A percentile compares a stretch with the other conserved stretches of the same genome.
Conservation (phyloP, 2,113 vertebrate species). For the Prinia subflava region DNA sequence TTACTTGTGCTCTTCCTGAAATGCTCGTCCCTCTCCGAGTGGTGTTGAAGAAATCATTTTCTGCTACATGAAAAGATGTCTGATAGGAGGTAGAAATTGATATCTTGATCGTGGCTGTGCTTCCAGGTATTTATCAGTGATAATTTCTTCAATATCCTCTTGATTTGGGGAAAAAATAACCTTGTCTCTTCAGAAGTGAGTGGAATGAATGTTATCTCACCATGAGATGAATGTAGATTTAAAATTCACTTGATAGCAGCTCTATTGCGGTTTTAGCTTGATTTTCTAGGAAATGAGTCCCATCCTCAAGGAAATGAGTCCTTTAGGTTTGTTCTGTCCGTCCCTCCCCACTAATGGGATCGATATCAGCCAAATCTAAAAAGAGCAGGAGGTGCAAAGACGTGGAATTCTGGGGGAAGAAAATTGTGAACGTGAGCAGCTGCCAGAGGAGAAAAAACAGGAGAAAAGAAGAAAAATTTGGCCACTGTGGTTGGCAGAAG, state of each 20-base stretch:
- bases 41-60: neutral
- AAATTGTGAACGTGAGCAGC: fast-evolving
- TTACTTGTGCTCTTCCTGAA: neutral
- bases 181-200: neutral
- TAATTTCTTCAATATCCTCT: conserved; percentile 53
- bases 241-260: conserved; percentile 3
- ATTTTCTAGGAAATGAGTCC: conserved; percentile 44
- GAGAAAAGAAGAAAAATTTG: neutral
- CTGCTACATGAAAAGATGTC: neutral
- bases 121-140: neutral
- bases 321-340: neutral
- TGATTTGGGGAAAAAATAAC: conserved; percentile 32
- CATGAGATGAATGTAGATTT: neutral
- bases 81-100: neutral
- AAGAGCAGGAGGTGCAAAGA: neutral
- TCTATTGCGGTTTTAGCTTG: conserved; percentile 1
- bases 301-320: conserved; percentile 46
- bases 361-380: neutral
- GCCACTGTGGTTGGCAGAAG: neutral
- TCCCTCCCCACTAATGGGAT: neutral
- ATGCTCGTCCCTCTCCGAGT: neutral
- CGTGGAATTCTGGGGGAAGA: fast-evolving
- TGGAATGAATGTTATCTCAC: neutral
- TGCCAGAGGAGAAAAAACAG: neutral
- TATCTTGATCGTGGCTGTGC: neutral